These are phyloP conservation scores for Hormiphora californensis DNA, from an alignment of 37 sponge, comb jelly and placozoan species.

Conservation along the genomic window DNA sequence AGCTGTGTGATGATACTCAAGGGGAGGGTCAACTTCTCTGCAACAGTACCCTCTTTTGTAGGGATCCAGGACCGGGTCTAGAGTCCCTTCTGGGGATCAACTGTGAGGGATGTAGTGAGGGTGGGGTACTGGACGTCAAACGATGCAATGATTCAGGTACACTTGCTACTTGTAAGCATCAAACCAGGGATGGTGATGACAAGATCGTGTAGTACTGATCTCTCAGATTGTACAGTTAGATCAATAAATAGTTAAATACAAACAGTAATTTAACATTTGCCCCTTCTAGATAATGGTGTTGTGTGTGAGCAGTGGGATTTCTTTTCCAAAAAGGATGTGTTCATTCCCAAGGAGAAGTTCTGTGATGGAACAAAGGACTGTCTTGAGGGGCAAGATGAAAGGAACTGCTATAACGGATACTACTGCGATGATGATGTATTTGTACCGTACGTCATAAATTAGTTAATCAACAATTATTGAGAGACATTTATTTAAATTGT, in stretches of 20 bases:
- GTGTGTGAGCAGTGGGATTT: no score
- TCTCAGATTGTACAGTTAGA: no score
- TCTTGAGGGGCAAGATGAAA: background rate
- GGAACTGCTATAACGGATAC: background rate
- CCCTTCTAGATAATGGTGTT: no score
- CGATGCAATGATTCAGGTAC: background rate
- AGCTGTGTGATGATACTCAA: background rate
- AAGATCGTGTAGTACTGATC: no score
- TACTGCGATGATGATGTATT: background rate
- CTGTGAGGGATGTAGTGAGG: background rate
- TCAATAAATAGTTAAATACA: no score
- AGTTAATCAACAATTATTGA: no score
- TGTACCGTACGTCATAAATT: background rate
- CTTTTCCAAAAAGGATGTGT: background rate
- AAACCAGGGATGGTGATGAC: no score
- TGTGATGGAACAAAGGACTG: conserved; percentile 21
- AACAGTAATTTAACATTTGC: no score
- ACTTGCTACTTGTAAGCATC: no score
- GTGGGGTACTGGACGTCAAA: background rate
- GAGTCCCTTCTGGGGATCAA: background rate
- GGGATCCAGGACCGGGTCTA: background rate
- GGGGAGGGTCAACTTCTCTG: background rate
- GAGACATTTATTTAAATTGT: no score
- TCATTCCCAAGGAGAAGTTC: background rate
- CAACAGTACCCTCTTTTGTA: background rate